Base-by-base conservation (phyloP, 2,113 vertebrate species). In the Gopherus evgoodei region DNA sequence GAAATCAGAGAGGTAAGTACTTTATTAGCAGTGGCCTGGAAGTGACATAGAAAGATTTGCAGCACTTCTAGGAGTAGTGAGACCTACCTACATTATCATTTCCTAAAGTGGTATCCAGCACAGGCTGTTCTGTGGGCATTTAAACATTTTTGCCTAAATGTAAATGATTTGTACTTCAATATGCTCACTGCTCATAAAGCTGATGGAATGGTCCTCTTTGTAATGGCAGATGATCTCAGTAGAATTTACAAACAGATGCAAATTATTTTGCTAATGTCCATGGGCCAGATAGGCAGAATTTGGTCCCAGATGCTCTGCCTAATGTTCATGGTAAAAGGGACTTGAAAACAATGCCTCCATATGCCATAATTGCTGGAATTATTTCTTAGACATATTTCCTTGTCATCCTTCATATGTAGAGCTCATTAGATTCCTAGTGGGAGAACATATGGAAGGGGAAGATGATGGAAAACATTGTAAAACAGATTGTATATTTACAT, bases 371-470 rank as follows among this genome's bases (percentile, higher is more conserved):
- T 97, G 94, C 96, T 97, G 88, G 93, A 97, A 97, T 97, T 97
- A 96, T 96, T 97, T 97, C 95, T 98, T 96, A 95, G 97, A 94
- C 92, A 96, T 95, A 96, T 94, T 97, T 94, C 94, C 94, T 95
- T 97, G 96, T 97, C 97, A 98, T 98, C 92, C 96, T 94, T 98
- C 97, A 95, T 96, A 94, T 69, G 94, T 91, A 97, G 91, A 97
- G 94, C 96, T 98, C 98, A 98, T 98, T 98, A 98, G 97, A 96
- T 97, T 98, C 97, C 97, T 97, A 98, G 96, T 97, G 97, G 95
- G 98, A 97, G 93, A 98, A 95, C 98, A 98, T 98, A 98, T 97
- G 98, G 97, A 97, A 93, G 86, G 50, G 62, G 96, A 95, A 96
- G 90, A 96, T 97, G 96, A 96, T 96, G 65, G 97, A 96, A 97